A percentile compares a stretch with the other conserved stretches of the same genome.
Evolutionary conservation across 2,888 invertebrate genomes (phyloP).

Genomic region (Spatulosminthurus flaviceps): DNA sequence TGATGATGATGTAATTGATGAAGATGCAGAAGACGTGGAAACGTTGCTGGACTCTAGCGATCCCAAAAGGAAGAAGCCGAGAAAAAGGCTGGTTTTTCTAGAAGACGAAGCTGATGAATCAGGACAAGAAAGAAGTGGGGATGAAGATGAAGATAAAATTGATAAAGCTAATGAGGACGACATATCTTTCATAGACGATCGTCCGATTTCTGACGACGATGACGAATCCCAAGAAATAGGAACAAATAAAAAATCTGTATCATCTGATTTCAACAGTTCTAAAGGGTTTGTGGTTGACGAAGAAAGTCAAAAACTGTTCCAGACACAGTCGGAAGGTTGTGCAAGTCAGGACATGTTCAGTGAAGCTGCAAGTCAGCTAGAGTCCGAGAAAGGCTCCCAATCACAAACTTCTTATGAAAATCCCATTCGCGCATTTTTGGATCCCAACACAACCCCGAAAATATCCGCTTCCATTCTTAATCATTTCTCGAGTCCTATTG

Average conservation of each 20-base stretch:
- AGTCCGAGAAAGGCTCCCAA: neutral
- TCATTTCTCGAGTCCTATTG: constrained; percentile 31
- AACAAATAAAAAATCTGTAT: no score
- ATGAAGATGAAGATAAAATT: constrained; percentile 52
- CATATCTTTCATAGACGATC: constrained; percentile 45
- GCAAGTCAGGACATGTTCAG: constrained; percentile 46
- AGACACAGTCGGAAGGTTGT: neutral
- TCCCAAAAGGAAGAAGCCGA: constrained; percentile 52
- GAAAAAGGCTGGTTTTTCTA: constrained; percentile 67
- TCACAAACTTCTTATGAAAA: neutral
- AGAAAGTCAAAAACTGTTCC: neutral
- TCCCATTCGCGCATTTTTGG: constrained; percentile 29
- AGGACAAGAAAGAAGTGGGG: constrained; percentile 34
- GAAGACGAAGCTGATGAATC: constrained; percentile 64
- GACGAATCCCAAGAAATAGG: constrained; percentile 11
- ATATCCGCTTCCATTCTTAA: constrained; percentile 36
- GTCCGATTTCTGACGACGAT: constrained; percentile 32
- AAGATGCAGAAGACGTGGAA: constrained; percentile 65
- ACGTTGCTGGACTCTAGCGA: neutral
- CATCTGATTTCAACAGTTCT: neutral
- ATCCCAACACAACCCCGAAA: constrained; percentile 46
- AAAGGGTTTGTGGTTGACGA: neutral
- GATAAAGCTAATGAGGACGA: constrained; percentile 64
- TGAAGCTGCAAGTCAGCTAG: constrained; percentile 25
- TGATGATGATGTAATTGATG: constrained; percentile 65